Evolutionary conservation across 1,140 invertebrate genomes (phyloP).

Genomic region (Achroia grisella): DNA sequence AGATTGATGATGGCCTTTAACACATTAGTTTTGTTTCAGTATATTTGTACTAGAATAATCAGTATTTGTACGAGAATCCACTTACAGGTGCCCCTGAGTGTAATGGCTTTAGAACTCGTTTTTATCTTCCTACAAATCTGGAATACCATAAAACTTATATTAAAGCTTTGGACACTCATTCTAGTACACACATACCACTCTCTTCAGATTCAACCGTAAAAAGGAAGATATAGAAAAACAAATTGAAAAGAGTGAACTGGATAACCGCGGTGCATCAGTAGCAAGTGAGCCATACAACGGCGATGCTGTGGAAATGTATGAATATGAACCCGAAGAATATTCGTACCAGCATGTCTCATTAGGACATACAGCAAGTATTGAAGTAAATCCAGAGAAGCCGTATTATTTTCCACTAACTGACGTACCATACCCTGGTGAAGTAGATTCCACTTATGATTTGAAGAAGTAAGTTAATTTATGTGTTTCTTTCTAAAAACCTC

Average conservation of each 20-base stretch:
- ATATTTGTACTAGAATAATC: too few relatives aligned
- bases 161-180: too few relatives aligned
- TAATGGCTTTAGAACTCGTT: too few relatives aligned
- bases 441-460: conserved; percentile 48
- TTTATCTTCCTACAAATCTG: too few relatives aligned
- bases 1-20: too few relatives aligned
- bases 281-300: conserved; percentile 14
- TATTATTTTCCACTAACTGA: conserved; percentile 50
- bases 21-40: too few relatives aligned
- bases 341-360: conserved; percentile 25
- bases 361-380: conserved; percentile 13
- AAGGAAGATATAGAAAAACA: conserved; percentile 48
- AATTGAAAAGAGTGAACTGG: conserved; percentile 19
- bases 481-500: too few relatives aligned
- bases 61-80: too few relatives aligned
- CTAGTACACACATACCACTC: too few relatives aligned
- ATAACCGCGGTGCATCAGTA: conserved; percentile 10
- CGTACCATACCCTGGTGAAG: conserved; percentile 49
- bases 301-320: conserved; percentile 43
- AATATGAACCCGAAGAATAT: conserved; percentile 35
- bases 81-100: too few relatives aligned
- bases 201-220: conserved; percentile 41
- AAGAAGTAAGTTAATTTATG: conserved; percentile 35
- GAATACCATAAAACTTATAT: too few relatives aligned
- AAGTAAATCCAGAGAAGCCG: conserved; percentile 30